Conservation (phyloP, 2,113 vertebrate genomes). For the Strix uralensis region DNA sequence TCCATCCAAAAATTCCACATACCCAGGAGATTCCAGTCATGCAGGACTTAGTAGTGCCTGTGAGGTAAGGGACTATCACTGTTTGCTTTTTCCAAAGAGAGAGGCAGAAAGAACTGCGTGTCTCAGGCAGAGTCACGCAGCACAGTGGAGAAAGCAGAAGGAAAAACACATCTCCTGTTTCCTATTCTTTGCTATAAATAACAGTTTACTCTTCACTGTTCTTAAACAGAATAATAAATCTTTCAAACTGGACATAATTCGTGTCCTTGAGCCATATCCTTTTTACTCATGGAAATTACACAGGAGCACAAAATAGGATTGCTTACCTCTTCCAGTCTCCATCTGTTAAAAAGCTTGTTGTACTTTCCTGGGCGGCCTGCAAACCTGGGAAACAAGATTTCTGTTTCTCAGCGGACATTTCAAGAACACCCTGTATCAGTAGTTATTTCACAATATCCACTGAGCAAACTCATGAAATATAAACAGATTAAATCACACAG, state of each 20-base stretch:
- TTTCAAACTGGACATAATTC: not conserved
- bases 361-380: slow-evolving; percentile 97
- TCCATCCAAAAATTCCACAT: not conserved
- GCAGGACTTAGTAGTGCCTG: not conserved
- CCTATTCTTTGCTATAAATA: not conserved
- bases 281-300: not conserved
- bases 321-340: slow-evolving; percentile 97
- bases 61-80: not conserved
- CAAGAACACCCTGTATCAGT: not conserved
- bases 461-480: not conserved
- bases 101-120: not conserved
- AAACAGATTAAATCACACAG: not conserved
- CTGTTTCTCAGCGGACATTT: slow-evolving; percentile 29
- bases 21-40: not conserved
- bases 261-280: not conserved
- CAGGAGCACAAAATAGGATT: not conserved
- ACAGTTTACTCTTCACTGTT: not conserved
- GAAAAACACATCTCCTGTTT: not conserved
- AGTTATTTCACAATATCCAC: not conserved
- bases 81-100: not conserved
- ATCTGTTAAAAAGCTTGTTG: slow-evolving; percentile 97
- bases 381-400: slow-evolving; percentile 82
- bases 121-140: not conserved
- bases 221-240: not conserved
- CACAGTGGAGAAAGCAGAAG: not conserved